phyloP scores from a whole-genome alignment of 2,797 vertebrate genomes.

The Hybognathus amarus region DNA sequence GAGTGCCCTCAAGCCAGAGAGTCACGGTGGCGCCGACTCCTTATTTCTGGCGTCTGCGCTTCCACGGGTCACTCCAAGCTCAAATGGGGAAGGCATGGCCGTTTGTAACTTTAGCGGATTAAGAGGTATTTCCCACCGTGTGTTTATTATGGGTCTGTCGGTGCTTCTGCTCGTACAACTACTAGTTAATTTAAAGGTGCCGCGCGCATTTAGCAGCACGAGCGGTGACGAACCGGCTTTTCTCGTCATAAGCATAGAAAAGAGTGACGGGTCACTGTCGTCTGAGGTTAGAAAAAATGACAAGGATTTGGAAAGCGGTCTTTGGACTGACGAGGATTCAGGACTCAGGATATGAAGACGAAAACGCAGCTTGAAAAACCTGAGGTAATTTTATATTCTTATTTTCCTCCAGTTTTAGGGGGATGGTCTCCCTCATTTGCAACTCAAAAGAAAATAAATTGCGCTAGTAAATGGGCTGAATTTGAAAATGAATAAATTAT shows the following conservation, averaged over 20 bases:
- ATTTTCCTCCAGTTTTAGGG: too few species aligned
- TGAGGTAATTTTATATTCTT: conserved; percentile 43
- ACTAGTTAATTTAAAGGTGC: conserved; percentile 42
- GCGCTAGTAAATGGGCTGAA: neutral
- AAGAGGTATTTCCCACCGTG: neutral
- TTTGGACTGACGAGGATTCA: conserved; percentile 25
- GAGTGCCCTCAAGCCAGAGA: conserved; percentile 47
- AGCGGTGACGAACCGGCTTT: conserved; percentile 37
- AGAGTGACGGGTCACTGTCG: neutral
- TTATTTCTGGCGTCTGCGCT: conserved; percentile 8
- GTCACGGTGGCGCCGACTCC: conserved; percentile 33
- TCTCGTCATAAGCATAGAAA: conserved; percentile 52
- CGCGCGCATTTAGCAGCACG: neutral
- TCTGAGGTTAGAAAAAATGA: conserved; percentile 10
- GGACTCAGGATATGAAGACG: conserved; percentile 48
- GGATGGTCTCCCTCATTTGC: neutral
- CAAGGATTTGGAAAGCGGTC: conserved; percentile 2
- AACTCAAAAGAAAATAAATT: neutral
- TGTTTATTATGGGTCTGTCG: conserved; percentile 41
- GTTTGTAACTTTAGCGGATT: conserved; percentile 30
- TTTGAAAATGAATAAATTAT: neutral
- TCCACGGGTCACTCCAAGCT: conserved; percentile 28
- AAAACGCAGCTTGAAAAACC: conserved; percentile 44
- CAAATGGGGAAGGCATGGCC: conserved; percentile 46
- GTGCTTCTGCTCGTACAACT: conserved; percentile 52